Evolutionary conservation across 2,888 invertebrate species (phyloP).

Genomic region (Ectemnius lituratus): DNA sequence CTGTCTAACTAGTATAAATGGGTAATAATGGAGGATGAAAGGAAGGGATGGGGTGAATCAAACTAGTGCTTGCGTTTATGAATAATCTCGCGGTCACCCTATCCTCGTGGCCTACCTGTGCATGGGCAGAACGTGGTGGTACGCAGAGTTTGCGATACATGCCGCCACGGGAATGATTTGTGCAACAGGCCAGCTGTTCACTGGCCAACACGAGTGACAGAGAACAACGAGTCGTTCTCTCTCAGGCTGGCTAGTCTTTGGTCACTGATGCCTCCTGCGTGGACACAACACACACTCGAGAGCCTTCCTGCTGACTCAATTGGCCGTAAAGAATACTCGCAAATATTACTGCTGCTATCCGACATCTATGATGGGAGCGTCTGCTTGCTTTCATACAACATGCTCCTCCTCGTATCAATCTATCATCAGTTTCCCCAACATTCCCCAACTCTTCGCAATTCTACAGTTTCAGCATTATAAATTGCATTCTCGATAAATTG

Average conservation of each 20-base stretch:
- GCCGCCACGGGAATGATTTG: slow-evolving; percentile 61
- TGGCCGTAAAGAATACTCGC: slow-evolving; percentile 40
- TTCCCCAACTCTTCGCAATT: no score
- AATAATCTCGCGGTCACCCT: slow-evolving; percentile 57
- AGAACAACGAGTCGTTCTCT: background rate
- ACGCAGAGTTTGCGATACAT: slow-evolving; percentile 37
- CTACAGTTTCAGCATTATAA: no score
- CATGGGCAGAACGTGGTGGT: slow-evolving; percentile 7
- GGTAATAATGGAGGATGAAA: background rate
- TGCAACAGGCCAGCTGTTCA: slow-evolving; percentile 58
- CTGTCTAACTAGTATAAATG: no score
- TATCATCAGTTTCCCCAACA: no score
- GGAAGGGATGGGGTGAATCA: slow-evolving; percentile 34
- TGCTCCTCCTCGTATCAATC: no score
- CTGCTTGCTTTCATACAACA: no score
- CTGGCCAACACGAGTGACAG: background rate
- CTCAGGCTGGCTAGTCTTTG: no score
- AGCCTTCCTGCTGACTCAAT: slow-evolving; percentile 30
- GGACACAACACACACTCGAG: slow-evolving; percentile 16
- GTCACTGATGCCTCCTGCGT: background rate
- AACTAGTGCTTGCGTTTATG: slow-evolving; percentile 54
- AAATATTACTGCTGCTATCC: slow-evolving; percentile 33
- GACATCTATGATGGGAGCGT: background rate
- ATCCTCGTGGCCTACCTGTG: slow-evolving; percentile 44
- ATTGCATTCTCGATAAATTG: no score